A percentile compares a stretch with the other conserved stretches of the same genome.
Conservation (phyloP, 2,888 invertebrate species). For the Halictus ligatus region DNA sequence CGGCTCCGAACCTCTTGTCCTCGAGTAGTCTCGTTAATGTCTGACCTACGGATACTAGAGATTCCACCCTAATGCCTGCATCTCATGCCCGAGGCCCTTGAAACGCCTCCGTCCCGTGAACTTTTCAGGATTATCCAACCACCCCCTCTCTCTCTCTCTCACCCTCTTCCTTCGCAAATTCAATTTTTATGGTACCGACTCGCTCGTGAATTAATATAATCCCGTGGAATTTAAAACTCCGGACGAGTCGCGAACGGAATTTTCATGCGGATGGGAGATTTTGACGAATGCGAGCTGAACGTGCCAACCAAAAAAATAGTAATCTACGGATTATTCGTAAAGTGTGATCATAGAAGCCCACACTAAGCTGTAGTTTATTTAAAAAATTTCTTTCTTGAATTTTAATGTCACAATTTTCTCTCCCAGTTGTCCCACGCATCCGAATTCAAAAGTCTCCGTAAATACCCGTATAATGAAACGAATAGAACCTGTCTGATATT, state of each 20-base stretch:
- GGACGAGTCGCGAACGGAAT: background rate
- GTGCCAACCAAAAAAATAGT: background rate
- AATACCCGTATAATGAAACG: too few species aligned
- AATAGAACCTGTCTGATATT: background rate
- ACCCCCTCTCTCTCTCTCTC: background rate
- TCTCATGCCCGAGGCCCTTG: background rate
- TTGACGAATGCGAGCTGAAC: background rate
- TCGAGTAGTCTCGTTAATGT: constrained; percentile 48
- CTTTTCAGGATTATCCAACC: constrained; percentile 16
- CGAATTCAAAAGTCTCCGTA: too few species aligned
- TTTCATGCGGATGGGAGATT: background rate
- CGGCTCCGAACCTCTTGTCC: constrained; percentile 12
- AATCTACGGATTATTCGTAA: background rate
- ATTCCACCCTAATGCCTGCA: constrained; percentile 45
- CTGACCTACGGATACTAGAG: constrained; percentile 43
- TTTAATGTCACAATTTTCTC: too few species aligned
- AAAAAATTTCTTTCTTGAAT: background rate
- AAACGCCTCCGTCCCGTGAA: constrained; percentile 28
- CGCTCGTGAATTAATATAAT: background rate
- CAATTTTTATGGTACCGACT: constrained; percentile 24
- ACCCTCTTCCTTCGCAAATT: background rate
- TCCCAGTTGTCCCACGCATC: too few species aligned
- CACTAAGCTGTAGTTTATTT: background rate
- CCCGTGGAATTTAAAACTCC: background rate
- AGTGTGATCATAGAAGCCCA: background rate